These are phyloP conservation scores for Cybosia mesomella DNA, from an alignment of 2,888 invertebrate species.

Conservation along the genomic window DNA sequence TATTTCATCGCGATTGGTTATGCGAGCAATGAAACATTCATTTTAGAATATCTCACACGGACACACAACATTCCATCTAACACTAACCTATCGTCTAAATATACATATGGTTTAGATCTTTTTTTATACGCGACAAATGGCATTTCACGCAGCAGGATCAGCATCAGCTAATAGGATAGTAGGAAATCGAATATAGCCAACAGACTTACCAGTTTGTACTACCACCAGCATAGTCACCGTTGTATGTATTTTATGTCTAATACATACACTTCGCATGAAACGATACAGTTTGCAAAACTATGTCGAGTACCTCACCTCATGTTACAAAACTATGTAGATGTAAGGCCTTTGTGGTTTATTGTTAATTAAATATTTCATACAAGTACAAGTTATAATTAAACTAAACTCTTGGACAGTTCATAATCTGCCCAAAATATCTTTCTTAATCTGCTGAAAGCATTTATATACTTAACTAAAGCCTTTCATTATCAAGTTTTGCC, in stretches of 20 bases:
- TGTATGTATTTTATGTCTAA: neutral
- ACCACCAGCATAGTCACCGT: neutral
- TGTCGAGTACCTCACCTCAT: neutral
- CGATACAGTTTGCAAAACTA: neutral
- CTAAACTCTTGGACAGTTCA: slow-evolving; percentile 3
- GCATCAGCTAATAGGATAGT: neutral
- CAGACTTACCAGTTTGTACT: neutral
- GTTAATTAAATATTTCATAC: neutral
- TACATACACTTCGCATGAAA: neutral
- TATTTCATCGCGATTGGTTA: too few relatives aligned
- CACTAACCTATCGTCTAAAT: too few relatives aligned
- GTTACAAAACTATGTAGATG: neutral
- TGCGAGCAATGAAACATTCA: too few relatives aligned
- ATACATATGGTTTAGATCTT: too few relatives aligned
- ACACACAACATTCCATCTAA: too few relatives aligned
- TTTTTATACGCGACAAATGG: too few relatives aligned
- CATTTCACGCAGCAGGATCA: too few relatives aligned
- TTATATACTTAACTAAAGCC: slow-evolving; percentile 14
- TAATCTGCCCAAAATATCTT: slow-evolving; percentile 9
- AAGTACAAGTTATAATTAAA: neutral
- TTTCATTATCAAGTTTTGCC: slow-evolving; percentile 18
- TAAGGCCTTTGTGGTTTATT: neutral
- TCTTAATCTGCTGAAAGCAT: slow-evolving; percentile 13
- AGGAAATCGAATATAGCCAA: neutral
- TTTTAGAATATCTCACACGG: too few relatives aligned